Evolutionary conservation across 2,113 vertebrate species (phyloP), one percentile per base, ranked within the genome.

Genomic region (Alces alces): DNA sequence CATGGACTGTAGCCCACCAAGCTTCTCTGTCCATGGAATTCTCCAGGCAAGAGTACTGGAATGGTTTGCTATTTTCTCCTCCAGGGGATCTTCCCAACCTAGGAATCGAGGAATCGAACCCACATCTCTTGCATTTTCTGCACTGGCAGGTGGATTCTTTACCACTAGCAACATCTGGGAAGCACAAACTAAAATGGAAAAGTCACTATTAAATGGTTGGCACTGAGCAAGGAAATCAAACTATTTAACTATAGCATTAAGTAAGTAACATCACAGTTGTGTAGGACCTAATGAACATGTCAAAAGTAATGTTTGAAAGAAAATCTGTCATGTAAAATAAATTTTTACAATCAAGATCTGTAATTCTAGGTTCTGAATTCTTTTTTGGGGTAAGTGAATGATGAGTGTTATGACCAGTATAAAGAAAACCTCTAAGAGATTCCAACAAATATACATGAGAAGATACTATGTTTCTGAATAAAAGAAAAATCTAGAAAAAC

Each of bases 281-380:
- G 85, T 84, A 93, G 25, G 30, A 64, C 39, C 23, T 78, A 55
- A 89, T 78, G 79, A 89, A 47, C 47, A 64, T 57, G 55, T 90
- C 76, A 27, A 57, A 85, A 55, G 30, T 89, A 47, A 50, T 70
- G 19, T 92, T 13, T 80, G 33, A 86, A 80, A 66, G 70, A 47
- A 55, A 73, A 21, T 85, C 87, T 52, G 8, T 17, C 33, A 60
- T 19, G 25, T 43, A 60, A 33, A 80, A 47, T 83, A 57, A 84
- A 95, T 73, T 90, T 95, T 60, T 52, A 76, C 25, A 84, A 50
- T n/a, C 61, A 84, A 73, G 76, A 73, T 39, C 79, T 90, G 36
- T 39, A 95, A 58, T 36, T 33, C 78, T 64, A 84, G 57, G 33
- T 84, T 33, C 33, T 73, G 8, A 84, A 45, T 17, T 66, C 33